Conservation (phyloP, 2,888 invertebrate species). For the Minunthozetes semirufus region DNA sequence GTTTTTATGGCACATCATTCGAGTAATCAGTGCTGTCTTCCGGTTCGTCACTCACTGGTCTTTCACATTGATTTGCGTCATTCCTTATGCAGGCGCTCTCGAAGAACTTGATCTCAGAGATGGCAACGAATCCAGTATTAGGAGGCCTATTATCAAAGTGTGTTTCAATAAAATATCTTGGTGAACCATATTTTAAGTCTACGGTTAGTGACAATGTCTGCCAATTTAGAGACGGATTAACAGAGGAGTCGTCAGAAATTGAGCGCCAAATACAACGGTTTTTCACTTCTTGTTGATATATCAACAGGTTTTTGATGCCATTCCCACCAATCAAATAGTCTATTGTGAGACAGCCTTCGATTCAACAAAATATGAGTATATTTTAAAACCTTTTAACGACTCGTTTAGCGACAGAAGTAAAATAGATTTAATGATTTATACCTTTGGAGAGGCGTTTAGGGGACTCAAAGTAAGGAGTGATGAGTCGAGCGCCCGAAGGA, state of each 20-base stretch:
- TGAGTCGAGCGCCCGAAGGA: slow-evolving; percentile 29
- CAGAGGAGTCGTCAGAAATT: neutral
- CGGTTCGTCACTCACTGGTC: neutral
- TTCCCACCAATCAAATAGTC: slow-evolving; percentile 5
- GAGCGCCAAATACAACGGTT: slow-evolving; percentile 28
- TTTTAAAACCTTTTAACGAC: too few relatives aligned
- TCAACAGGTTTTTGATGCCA: neutral
- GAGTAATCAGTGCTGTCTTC: neutral
- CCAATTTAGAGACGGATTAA: neutral
- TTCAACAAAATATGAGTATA: neutral
- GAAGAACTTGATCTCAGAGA: neutral
- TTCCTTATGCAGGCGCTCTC: neutral
- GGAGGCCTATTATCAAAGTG: slow-evolving; percentile 22
- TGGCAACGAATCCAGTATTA: neutral
- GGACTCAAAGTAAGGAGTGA: slow-evolving; percentile 29
- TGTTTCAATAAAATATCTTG: slow-evolving; percentile 32
- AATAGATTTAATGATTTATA: too few relatives aligned
- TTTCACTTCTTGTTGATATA: slow-evolving; percentile 31
- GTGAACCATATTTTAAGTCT: slow-evolving; percentile 19
- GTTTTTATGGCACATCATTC: slow-evolving; percentile 16
- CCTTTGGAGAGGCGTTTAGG: slow-evolving; percentile 25
- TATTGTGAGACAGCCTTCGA: slow-evolving; percentile 29
- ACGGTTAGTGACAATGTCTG: slow-evolving; percentile 25
- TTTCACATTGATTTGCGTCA: neutral
- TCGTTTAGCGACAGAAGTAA: too few relatives aligned